Base-by-base conservation (phyloP, 2,113 vertebrate species). In the Aix galericulata region DNA sequence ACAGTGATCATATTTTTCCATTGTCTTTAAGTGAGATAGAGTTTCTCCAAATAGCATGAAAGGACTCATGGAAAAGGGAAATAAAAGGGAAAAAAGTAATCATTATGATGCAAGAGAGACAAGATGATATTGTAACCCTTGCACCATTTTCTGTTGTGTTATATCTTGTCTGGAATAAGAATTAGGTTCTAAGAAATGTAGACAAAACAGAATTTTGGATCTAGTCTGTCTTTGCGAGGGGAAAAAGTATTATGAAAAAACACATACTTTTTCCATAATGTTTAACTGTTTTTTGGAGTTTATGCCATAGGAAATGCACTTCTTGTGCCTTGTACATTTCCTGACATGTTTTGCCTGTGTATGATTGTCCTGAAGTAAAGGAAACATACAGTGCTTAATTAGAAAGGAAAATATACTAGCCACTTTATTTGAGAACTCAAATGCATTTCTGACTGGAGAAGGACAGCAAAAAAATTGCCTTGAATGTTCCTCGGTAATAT, bases 1-100 rank as follows among this genome's bases (percentile, higher is more conserved):
- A 76, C 23, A 59, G 59, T 31, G 29, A 67, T 86, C 34, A 75
- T 75, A 46, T 79, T 95, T 95, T 96, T 91, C 32, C 80, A 17
- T 72, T 89, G 22, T 66, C 27, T 32, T 90, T 88, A 64, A 74
- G 25, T 71, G 44, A 91, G 95, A 80, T 80, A 53, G 77, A 93
- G 86, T 94, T 83, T 73, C 29, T 89, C 84, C 56, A 73, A 92
- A 73, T 11, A 69, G 20, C n/a, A 73, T 79, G 74, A 82, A 92
- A 85, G 31, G 18, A 22, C 21, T 15, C 3, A 13, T 4, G 7
- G 46, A 82, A 38, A 87, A 79, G 23, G 11, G 17, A 83, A 75
- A 89, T 72, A 91, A 77, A 86, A 84, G 44, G 38, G 56, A 72
- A 89, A 91, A 69, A 82, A 74, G 31, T 69, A 69, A 79, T 46